A percentile compares a stretch with the other conserved stretches of the same genome.
Evolutionary conservation across 2,113 vertebrate genomes (phyloP).

Genomic region (Grammomys dolichurus): DNA sequence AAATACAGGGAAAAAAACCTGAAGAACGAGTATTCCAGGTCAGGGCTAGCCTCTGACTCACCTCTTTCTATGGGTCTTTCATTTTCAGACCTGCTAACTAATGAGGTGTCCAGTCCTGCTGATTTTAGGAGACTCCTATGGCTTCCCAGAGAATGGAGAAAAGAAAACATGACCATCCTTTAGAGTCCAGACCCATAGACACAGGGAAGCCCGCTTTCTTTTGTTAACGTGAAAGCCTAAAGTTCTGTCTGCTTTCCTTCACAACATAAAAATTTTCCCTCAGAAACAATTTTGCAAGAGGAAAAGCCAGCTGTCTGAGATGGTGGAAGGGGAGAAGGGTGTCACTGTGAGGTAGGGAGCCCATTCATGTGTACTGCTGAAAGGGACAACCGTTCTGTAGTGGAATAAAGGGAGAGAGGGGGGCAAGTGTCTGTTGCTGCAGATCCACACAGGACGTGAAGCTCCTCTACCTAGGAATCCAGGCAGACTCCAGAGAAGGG

Average conservation of each 20-base stretch:
- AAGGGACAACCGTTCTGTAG: conserved; percentile 62
- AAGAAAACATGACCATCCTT: not conserved
- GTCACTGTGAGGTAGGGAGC: not conserved
- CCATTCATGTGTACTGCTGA: conserved; percentile 57
- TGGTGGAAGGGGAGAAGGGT: not conserved
- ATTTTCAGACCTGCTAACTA: not conserved
- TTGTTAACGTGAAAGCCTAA: not conserved
- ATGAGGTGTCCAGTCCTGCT: not conserved
- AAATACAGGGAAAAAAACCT: not conserved
- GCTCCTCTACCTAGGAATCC: not conserved
- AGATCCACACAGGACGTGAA: not conserved
- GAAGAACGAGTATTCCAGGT: not conserved
- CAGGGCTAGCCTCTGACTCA: not conserved
- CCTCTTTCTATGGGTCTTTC: not conserved
- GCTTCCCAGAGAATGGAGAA: not conserved
- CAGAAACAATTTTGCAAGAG: not conserved
- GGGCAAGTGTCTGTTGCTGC: not conserved
- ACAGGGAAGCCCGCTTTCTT: not conserved
- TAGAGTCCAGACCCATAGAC: not conserved
- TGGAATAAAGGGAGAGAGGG: not conserved
- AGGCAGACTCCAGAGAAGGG: not conserved
- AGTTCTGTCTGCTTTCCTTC: not conserved
- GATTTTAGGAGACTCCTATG: not conserved
- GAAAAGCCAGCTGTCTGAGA: not conserved
- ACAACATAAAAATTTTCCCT: conserved; percentile 45